Percentiles rank a stretch among this genome's conserved stretches.
Evolutionary conservation across 2,113 vertebrate species (phyloP).

Genomic region (Dendropsophus ebraccatus): DNA sequence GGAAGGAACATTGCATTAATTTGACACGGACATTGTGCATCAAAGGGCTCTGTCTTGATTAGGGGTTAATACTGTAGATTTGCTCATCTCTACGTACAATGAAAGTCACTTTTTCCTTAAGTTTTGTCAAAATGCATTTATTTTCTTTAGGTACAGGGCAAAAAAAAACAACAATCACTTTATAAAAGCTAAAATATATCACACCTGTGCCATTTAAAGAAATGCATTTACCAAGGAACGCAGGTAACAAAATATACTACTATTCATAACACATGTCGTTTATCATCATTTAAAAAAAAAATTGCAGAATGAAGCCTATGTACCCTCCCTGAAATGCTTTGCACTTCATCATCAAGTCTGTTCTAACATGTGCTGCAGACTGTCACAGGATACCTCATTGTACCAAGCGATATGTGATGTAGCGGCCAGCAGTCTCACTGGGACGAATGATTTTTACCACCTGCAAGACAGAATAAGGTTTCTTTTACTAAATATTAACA

Average conservation of each 20-base stretch:
- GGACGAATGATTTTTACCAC: conserved; percentile 98
- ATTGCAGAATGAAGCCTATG: no score
- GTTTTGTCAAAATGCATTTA: conserved; percentile 25
- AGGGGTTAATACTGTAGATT: no score
- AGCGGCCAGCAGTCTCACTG: conserved; percentile 93
- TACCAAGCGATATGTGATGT: conserved; percentile 96
- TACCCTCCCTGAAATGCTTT: not conserved
- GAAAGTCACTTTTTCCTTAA: not conserved
- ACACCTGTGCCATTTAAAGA: conserved; percentile 2
- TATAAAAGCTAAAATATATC: conserved; percentile 48
- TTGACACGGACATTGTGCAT: no score
- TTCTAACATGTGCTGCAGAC: not conserved
- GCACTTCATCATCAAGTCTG: no score
- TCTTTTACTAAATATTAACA: no score
- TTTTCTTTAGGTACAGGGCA: not conserved
- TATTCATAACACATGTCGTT: not conserved
- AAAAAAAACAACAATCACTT: conserved; percentile 44
- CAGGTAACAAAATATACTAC: not conserved
- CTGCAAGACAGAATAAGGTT: conserved; percentile 68
- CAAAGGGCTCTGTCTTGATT: no score
- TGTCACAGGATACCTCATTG: conserved; percentile 71
- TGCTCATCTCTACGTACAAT: no score
- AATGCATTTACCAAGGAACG: not conserved
- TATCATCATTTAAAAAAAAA: not conserved
- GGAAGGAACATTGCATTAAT: no score